A percentile compares a stretch with the other conserved stretches of the same genome.
Conservation (phyloP, 2,888 invertebrate genomes). For the Tetranychus truncatus region DNA sequence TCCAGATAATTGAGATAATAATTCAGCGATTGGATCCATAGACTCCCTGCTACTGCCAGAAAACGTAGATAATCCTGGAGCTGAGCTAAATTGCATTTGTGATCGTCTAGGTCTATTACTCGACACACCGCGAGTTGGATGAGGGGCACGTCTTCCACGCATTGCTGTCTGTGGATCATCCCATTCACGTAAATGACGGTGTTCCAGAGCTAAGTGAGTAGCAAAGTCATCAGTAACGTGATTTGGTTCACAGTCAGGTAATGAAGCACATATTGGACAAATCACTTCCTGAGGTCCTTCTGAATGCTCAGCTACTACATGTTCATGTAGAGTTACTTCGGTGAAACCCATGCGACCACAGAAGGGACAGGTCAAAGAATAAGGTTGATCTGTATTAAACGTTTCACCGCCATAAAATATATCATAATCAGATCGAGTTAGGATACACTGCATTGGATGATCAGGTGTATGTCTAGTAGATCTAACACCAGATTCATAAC, state of each 20-base stretch:
- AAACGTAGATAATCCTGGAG: constrained; percentile 61
- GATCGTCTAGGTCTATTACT: constrained; percentile 58
- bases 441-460: constrained; percentile 97
- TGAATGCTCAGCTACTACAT: constrained; percentile 58
- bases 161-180: constrained; percentile 21
- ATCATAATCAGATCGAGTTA: constrained; percentile 89
- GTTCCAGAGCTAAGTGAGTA: constrained; percentile 82
- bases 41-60: constrained; percentile 77
- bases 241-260: constrained; percentile 91
- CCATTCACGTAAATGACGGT: constrained; percentile 53
- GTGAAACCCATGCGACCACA: constrained; percentile 93
- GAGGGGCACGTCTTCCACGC: constrained; percentile 46
- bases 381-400: constrained; percentile 65
- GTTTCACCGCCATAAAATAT: constrained; percentile 89
- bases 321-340: constrained; percentile 59
- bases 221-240: constrained; percentile 94
- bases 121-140: constrained; percentile 45
- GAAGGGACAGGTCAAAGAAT: constrained; percentile 91
- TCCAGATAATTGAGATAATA: constrained; percentile 81
- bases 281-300: constrained; percentile 78
- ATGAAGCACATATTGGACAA: constrained; percentile 79
- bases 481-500: constrained; percentile 77
- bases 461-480: constrained; percentile 76
- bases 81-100: constrained; percentile 84
- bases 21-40: constrained; percentile 81